These are phyloP conservation scores for Stichopus chloronotus DNA, from an alignment of 35 echinoderm and acorn worm species.

Conservation along the genomic window DNA sequence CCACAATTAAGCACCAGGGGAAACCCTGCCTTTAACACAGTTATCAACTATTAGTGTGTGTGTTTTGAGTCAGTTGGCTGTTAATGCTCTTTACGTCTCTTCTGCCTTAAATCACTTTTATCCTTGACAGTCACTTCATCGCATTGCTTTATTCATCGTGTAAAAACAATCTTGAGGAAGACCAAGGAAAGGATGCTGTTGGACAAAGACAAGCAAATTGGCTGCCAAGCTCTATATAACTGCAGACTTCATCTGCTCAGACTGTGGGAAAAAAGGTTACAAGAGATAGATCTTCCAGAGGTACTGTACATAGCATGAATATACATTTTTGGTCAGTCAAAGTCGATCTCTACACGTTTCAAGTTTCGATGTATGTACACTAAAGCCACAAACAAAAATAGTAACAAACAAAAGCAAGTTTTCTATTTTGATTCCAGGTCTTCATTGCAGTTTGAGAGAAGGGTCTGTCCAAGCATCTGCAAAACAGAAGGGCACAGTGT, in stretches of 20 bases:
- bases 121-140: conserved; percentile 2
- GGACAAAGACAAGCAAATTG: conserved; percentile 18
- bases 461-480: no score
- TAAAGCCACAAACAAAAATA: neutral
- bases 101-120: no score
- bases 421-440: no score
- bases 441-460: no score
- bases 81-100: no score
- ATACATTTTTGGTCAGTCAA: neutral
- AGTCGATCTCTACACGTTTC: neutral
- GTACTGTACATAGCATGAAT: neutral
- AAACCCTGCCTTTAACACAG: no score
- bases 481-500: no score
- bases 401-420: neutral
- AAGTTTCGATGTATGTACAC: neutral
- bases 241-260: conserved; percentile 38
- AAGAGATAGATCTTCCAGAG: conserved; percentile 26
- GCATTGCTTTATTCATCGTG: conserved; percentile 9
- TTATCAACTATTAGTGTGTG: no score
- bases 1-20: no score
- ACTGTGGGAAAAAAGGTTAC: conserved; percentile 40
- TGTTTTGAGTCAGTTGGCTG: no score
- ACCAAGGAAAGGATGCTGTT: conserved; percentile 42
- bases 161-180: neutral
- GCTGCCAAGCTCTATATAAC: conserved; percentile 24